phyloP scores from a whole-genome alignment of 2,797 vertebrate species.

The Hylomyscus alleni region DNA sequence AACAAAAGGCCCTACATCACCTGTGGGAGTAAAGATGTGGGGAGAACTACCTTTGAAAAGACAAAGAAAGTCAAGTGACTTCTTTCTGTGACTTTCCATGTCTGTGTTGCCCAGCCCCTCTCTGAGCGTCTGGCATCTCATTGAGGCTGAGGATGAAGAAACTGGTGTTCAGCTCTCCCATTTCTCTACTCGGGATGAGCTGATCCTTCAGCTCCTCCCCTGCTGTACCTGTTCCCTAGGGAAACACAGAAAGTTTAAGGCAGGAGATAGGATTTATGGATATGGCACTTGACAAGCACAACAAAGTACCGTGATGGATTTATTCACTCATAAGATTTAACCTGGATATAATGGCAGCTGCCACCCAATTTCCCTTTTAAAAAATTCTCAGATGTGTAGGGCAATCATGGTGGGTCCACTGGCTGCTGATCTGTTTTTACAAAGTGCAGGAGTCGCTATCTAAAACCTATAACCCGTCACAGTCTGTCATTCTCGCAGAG shows the following conservation, averaged over 20 bases:
- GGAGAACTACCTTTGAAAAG: background rate
- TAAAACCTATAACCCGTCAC: conserved; percentile 88
- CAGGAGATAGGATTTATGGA: background rate
- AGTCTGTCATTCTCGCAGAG: conserved; percentile 82
- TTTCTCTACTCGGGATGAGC: background rate
- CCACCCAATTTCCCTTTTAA: conserved; percentile 84
- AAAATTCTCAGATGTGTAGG: conserved; percentile 80
- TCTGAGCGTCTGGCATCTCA: background rate
- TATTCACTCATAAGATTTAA: conserved; percentile 83
- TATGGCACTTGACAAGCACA: conserved; percentile 69
- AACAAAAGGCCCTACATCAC: background rate
- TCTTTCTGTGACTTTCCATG: background rate
- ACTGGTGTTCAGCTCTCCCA: background rate
- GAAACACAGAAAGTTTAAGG: conserved; percentile 20
- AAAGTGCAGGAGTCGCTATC: conserved; percentile 84
- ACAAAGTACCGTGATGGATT: conserved; percentile 76
- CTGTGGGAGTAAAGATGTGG: background rate
- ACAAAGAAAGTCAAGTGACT: background rate
- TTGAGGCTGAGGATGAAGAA: background rate
- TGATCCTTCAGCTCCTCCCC: background rate
- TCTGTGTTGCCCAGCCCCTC: background rate
- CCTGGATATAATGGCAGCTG: conserved; percentile 82
- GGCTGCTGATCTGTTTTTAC: conserved; percentile 86
- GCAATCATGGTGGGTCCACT: conserved; percentile 84
- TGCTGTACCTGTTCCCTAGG: background rate